Conservation (phyloP, 53 echinoderm and acorn worm genomes). For the Astropecten irregularis region DNA sequence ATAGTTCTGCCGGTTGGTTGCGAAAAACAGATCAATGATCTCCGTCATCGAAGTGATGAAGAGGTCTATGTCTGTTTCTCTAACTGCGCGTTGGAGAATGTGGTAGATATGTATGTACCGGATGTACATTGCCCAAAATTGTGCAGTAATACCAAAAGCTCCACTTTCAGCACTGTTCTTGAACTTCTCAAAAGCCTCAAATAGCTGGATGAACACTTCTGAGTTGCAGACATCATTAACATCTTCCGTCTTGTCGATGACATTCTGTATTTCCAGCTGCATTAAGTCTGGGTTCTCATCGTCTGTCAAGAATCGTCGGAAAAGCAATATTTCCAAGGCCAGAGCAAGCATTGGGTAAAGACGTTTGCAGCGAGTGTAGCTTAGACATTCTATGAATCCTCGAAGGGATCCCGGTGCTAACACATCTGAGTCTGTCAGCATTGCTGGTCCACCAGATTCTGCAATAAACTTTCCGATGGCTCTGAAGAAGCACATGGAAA, state of each 20-base stretch:
- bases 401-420: constrained; percentile 42
- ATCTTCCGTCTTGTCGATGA: not conserved
- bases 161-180: not conserved
- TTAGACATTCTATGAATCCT: constrained; percentile 10
- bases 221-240: not conserved
- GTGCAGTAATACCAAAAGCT: constrained; percentile 3
- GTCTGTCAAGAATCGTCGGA: constrained; percentile 12
- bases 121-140: constrained; percentile 26
- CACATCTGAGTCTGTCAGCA: constrained; percentile 30
- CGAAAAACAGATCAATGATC: constrained; percentile 31
- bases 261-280: not conserved
- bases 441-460: constrained; percentile 42
- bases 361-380: constrained; percentile 43
- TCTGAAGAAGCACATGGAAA: constrained; percentile 13
- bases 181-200: not conserved
- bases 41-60: not conserved
- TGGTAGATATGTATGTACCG: constrained; percentile 18
- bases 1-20: constrained; percentile 25
- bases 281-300: not conserved
- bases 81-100: not conserved
- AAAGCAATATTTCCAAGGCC: constrained; percentile 25
- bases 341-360: constrained; percentile 45
- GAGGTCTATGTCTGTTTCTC: constrained; percentile 23
- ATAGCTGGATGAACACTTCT: not conserved
- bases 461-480: constrained; percentile 15